Percentiles rank a stretch among this genome's conserved stretches.
These are phyloP conservation scores for Bergia sp. DNA, from an alignment of 92 coral and sea anemone species.

Conservation along the genomic window DNA sequence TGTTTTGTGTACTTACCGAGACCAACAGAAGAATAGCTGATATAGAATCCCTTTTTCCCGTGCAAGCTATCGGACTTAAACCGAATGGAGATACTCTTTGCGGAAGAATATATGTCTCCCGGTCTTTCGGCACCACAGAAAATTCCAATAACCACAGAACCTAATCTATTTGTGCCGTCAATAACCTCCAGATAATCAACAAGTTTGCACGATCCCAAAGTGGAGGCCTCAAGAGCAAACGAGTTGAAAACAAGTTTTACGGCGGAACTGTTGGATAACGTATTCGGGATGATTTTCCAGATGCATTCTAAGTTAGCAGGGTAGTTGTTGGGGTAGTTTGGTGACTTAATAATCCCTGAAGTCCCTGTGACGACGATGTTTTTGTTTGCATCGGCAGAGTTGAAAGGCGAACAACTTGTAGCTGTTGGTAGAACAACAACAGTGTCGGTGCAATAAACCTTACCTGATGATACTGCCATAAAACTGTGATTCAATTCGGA, in stretches of 20 bases:
- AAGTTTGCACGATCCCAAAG: not conserved
- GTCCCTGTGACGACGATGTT: no score
- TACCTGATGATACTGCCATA: no score
- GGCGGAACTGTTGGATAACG: not conserved
- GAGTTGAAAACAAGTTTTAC: not conserved
- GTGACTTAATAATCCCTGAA: not conserved
- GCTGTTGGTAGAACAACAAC: no score
- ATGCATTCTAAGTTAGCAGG: not conserved
- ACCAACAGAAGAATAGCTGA: not conserved
- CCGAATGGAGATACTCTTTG: not conserved
- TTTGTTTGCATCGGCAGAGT: no score
- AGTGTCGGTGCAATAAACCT: no score
- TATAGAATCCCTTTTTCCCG: not conserved
- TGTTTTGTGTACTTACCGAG: not conserved
- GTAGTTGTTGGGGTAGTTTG: not conserved
- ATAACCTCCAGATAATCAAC: slow-evolving; percentile 1
- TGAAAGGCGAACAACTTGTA: no score
- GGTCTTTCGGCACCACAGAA: not conserved
- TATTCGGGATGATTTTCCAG: not conserved
- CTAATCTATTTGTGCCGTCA: not conserved
- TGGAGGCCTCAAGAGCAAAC: not conserved
- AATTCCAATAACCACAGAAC: not conserved
- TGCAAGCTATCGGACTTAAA: not conserved
- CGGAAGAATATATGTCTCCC: not conserved
- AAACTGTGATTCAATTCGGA: no score